These are phyloP conservation scores for Vanacampus margaritifer DNA, from an alignment of 2,113 vertebrate genomes.

Conservation along the genomic window DNA sequence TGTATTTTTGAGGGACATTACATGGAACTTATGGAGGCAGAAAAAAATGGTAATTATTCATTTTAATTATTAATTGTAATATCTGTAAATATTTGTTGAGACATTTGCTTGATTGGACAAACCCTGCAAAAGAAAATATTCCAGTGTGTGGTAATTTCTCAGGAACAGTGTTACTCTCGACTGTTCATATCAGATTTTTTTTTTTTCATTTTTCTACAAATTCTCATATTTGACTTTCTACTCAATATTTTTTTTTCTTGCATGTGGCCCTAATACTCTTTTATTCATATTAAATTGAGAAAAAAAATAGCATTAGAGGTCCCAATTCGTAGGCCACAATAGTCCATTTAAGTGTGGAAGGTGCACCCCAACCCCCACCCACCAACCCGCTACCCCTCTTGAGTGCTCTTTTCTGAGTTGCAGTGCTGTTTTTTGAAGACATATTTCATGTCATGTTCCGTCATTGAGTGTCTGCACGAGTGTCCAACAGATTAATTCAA, in stretches of 20 bases:
- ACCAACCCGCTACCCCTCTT: neutral
- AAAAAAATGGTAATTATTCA: no score
- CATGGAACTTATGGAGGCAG: no score
- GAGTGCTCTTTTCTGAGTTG: conserved; percentile 62
- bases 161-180: neutral
- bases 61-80: no score
- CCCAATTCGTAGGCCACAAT: neutral
- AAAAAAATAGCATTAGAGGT: neutral
- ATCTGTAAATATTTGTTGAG: no score
- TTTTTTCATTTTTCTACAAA: neutral
- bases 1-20: no score
- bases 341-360: conserved; percentile 9
- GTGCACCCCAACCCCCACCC: conserved; percentile 16
- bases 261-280: neutral
- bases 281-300: neutral
- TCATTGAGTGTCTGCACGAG: conserved; percentile 56
- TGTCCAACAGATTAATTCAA: conserved; percentile 40
- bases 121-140: neutral
- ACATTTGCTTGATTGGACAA: no score
- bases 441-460: conserved; percentile 47
- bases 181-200: neutral
- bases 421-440: conserved; percentile 71
- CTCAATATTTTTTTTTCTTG: neutral
- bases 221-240: neutral
- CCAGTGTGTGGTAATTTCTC: neutral